phyloP scores from a whole-genome alignment of 2,113 vertebrate genomes.

The Steatornis caripensis region DNA sequence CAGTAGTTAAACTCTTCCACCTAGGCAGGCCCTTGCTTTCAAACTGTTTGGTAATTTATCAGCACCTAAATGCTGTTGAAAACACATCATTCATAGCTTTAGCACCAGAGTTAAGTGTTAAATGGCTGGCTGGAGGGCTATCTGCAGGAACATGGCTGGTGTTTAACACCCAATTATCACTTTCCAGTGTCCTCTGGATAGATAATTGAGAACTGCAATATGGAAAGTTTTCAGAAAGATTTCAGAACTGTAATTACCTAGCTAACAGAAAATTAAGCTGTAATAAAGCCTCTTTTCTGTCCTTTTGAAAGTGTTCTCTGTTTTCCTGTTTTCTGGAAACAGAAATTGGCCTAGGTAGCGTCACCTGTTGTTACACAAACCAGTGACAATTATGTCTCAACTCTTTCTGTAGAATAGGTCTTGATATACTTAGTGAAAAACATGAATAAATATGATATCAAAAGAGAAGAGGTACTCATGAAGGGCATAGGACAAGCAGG shows the following conservation, averaged over 20 bases:
- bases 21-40: background rate
- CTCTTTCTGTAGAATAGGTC: background rate
- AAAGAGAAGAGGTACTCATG: background rate
- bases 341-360: background rate
- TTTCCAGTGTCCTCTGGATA: constrained; percentile 9
- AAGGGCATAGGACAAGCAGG: background rate
- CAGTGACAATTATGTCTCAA: background rate
- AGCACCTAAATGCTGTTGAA: constrained; percentile 11
- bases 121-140: constrained; percentile 10
- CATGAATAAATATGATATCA: background rate
- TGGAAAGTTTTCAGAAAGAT: background rate
- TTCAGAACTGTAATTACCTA: background rate
- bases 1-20: background rate
- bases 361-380: background rate
- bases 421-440: background rate
- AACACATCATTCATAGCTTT: background rate
- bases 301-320: background rate
- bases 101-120: background rate
- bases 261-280: background rate
- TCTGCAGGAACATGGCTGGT: background rate
- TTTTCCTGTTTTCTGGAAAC: background rate
- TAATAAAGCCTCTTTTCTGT: background rate
- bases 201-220: background rate
- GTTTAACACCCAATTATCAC: constrained; percentile 47
- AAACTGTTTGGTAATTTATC: constrained; percentile 13